Base-by-base conservation (phyloP, 2,888 invertebrate genomes). In the Pachymerium ferrugineum region DNA sequence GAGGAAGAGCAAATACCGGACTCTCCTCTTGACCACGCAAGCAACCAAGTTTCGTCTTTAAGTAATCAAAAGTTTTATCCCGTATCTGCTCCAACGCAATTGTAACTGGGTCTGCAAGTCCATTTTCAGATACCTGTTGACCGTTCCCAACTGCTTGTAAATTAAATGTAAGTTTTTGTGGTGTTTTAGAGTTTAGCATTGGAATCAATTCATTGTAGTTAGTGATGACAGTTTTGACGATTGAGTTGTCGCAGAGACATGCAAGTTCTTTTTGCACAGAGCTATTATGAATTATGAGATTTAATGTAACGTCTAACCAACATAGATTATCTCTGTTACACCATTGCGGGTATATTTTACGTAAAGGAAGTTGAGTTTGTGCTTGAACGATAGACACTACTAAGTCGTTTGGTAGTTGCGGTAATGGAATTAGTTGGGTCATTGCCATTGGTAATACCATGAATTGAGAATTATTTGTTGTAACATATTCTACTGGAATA, bases 1-100 rank as follows among this genome's bases (percentile, higher is more conserved):
- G 6, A 3, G 67, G 67, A 8, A 67, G 29, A 6, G 67, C 67
- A 16, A 67, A 67, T 29, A 67, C 19, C 10, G 67, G 67, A 19
- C 67, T 67, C 19, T 67, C 67, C 14, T 67, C 67, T 67, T 67
- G 67, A 3, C 67, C 67, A 10, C 67, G 67, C 28, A 67, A 19
- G 19, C 67, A 67, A 67, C 67, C 28, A 25, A 67, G 67, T 29
- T 67, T 67, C 19, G 25, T 19, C 19, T 67, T 25, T 19, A 67
- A 67, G 6, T 3, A 28, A 28, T 28, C 67, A 67, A 67, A 67
- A 29, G 67, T 29, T 29, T 67, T 25, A 67, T 67, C 67, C 14
- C 67, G 14, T 25, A 29, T 29, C 19, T 67, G 28, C 19, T 67
- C 67, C 67, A 67, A 28, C 14, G 67, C 6, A n/a, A 16, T 3